phyloP scores from a whole-genome alignment of 2,113 vertebrate species.

The Pterocles burchelli region DNA sequence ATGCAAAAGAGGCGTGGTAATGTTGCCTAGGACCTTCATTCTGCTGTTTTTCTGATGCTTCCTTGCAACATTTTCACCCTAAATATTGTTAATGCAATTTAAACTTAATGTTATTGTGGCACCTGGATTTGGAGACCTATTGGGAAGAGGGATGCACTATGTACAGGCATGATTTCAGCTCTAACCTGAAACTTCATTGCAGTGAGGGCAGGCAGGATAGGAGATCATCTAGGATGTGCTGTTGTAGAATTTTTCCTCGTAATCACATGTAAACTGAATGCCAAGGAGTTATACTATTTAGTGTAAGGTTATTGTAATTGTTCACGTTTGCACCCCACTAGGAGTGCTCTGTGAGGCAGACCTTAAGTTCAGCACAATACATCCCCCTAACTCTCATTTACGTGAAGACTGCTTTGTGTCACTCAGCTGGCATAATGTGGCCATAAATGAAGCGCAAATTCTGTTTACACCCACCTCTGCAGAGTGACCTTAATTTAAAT shows the following conservation, averaged over 20 bases:
- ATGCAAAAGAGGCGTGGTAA: neutral
- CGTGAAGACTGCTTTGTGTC: neutral
- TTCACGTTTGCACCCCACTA: fast-evolving
- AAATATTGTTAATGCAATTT: neutral
- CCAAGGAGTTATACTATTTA: neutral
- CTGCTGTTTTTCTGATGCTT: neutral
- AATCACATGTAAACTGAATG: neutral
- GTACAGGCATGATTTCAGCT: neutral
- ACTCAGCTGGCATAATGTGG: neutral
- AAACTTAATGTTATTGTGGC: neutral
- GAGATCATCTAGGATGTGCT: neutral
- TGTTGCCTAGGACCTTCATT: neutral
- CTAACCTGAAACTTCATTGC: neutral
- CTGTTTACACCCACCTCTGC: conserved; percentile 37
- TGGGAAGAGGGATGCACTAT: neutral
- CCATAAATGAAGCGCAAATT: conserved; percentile 33
- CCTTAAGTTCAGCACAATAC: neutral
- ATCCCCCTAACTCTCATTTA: neutral
- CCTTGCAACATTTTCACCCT: neutral
- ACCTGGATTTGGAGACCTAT: neutral
- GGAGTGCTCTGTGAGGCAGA: fast-evolving
- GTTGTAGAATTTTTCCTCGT: neutral
- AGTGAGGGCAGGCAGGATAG: neutral
- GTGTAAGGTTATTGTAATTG: neutral
- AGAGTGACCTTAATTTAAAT: conserved; percentile 65